Conservation (phyloP, 2,113 vertebrate genomes). For the Typhlomys cinereus region DNA sequence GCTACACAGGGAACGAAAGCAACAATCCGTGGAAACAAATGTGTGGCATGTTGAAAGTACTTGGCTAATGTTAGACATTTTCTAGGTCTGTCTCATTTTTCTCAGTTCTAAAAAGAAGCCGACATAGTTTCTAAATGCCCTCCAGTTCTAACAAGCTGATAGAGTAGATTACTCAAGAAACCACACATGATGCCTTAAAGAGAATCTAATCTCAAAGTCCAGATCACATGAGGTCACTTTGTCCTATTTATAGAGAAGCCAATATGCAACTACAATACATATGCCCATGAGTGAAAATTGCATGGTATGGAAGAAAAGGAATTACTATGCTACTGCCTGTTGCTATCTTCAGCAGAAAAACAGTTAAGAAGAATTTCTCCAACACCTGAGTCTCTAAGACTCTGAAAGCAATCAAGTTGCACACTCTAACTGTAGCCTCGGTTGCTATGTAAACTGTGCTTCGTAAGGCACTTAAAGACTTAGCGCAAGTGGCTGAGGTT, state of each 20-base stretch:
- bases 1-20: background rate
- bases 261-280: background rate
- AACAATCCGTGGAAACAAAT: background rate
- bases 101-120: slow-evolving; percentile 43
- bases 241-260: background rate
- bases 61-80: background rate
- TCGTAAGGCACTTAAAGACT: slow-evolving; percentile 81
- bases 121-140: slow-evolving; percentile 8
- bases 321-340: background rate
- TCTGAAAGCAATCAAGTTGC: slow-evolving; percentile 72
- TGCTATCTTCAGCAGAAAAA: slow-evolving; percentile 61
- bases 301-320: background rate
- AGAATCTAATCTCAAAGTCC: background rate
- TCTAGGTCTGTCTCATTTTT: background rate
- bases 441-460: slow-evolving; percentile 82
- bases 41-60: background rate
- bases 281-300: background rate
- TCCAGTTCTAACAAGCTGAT: slow-evolving; percentile 26
- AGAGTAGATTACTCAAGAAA: slow-evolving; percentile 21
- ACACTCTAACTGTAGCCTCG: slow-evolving; percentile 65
- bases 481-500: slow-evolving; percentile 78
- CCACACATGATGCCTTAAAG: background rate
- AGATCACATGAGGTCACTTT: background rate
- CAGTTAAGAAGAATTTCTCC: slow-evolving; percentile 60
- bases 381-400: slow-evolving; percentile 58